Evolutionary conservation across 2,113 vertebrate genomes (phyloP).

Genomic region (Apaloderma vittatum): DNA sequence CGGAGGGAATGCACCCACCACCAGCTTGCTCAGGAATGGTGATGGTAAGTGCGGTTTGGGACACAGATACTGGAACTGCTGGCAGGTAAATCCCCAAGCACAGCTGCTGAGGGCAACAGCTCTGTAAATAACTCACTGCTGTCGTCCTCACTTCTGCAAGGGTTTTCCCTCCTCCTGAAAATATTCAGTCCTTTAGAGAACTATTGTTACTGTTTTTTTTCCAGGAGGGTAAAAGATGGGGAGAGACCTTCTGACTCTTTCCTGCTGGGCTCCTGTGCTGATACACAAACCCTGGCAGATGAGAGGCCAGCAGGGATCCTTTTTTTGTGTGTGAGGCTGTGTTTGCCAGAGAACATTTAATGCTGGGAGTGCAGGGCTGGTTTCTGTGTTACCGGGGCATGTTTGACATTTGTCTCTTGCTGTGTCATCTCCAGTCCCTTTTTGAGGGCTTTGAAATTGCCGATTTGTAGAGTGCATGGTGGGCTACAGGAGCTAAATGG

Average conservation of each 20-base stretch:
- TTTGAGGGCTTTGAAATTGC: neutral
- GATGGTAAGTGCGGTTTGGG: neutral
- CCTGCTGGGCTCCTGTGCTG: constrained; percentile 44
- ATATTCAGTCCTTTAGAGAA: neutral
- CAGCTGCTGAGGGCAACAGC: neutral
- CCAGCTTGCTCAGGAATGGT: constrained; percentile 11
- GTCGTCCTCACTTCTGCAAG: neutral
- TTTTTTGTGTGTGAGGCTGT: constrained; percentile 6
- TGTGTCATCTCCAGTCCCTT: neutral
- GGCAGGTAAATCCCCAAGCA: neutral
- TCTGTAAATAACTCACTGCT: neutral
- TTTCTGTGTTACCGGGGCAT: constrained; percentile 17
- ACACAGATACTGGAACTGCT: neutral
- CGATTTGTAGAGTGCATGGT: neutral
- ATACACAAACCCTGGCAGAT: constrained; percentile 57
- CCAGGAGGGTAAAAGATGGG: constrained; percentile 5
- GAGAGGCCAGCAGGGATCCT: constrained; percentile 68
- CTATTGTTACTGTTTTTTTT: neutral
- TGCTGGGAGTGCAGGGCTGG: neutral
- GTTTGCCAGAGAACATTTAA: constrained; percentile 44
- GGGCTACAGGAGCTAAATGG: neutral
- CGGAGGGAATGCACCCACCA: neutral
- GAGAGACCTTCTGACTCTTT: constrained; percentile 18
- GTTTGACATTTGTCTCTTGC: constrained; percentile 47
- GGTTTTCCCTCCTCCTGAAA: constrained; percentile 12